phyloP scores from a whole-genome alignment of 2,113 vertebrate species.

The Microtus montanus region DNA sequence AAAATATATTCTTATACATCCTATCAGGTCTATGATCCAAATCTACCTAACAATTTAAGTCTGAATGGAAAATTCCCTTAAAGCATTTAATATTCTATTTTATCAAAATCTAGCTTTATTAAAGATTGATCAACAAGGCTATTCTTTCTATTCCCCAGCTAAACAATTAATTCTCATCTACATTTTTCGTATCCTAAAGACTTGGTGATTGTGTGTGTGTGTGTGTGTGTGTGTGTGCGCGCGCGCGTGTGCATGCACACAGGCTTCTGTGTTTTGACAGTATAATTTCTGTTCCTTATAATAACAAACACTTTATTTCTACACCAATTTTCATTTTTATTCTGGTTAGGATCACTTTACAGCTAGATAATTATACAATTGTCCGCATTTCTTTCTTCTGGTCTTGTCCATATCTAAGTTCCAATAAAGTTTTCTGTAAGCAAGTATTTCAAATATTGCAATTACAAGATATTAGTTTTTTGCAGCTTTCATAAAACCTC shows the following conservation, averaged over 20 bases:
- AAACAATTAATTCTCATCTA: not conserved
- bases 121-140: not conserved
- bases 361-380: not conserved
- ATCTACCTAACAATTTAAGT: not conserved
- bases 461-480: not conserved
- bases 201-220: not conserved
- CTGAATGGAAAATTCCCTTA: not conserved
- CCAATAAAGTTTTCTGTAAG: not conserved
- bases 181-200: not conserved
- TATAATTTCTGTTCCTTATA: not conserved
- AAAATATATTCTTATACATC: not conserved
- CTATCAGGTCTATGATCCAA: not conserved
- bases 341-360: not conserved
- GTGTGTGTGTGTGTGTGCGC: too few relatives aligned
- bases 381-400: not conserved
- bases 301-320: not conserved
- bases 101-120: not conserved
- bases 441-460: not conserved
- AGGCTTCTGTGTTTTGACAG: not conserved
- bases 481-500: not conserved
- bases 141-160: not conserved
- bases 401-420: not conserved
- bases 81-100: not conserved
- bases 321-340: not conserved
- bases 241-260: rapidly evolving